A percentile compares a stretch with the other conserved stretches of the same genome.
Evolutionary conservation across 2,113 vertebrate species (phyloP).

Genomic region (Lophius piscatorius): DNA sequence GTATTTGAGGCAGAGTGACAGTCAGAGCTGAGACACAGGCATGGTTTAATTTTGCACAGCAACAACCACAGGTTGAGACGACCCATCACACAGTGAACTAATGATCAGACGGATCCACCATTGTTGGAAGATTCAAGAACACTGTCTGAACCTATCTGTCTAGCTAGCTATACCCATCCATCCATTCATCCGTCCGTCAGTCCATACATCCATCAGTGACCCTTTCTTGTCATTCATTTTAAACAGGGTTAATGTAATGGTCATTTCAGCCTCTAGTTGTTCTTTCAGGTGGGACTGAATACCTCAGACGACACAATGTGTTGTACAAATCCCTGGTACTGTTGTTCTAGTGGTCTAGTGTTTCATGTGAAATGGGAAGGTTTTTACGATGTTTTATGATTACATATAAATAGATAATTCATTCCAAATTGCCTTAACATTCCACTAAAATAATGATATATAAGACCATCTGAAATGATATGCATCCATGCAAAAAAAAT

Average conservation of each 20-base stretch:
- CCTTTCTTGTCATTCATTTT: slow-evolving; percentile 2
- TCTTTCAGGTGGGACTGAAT: slow-evolving; percentile 42
- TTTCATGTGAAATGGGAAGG: not conserved
- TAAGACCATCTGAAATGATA: slow-evolving; percentile 72
- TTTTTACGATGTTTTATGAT: slow-evolving; percentile 14
- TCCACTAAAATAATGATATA: slow-evolving; percentile 44
- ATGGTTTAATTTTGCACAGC: slow-evolving; percentile 37
- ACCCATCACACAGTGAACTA: slow-evolving; percentile 44
- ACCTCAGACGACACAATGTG: slow-evolving; percentile 25
- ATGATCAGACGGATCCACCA: slow-evolving; percentile 15
- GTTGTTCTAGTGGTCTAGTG: not conserved
- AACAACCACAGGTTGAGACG: slow-evolving; percentile 63
- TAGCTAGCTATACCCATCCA: too few species aligned
- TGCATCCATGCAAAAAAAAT: slow-evolving; percentile 75
- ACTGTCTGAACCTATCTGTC: too few species aligned
- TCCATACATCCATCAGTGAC: not conserved
- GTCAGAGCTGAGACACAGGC: slow-evolving; percentile 39
- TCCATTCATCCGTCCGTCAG: too few species aligned
- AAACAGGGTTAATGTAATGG: slow-evolving; percentile 42
- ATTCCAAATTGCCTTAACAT: slow-evolving; percentile 31
- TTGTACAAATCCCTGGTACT: slow-evolving; percentile 39
- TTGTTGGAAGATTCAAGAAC: too few species aligned
- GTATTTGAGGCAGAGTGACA: slow-evolving; percentile 58
- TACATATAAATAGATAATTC: slow-evolving; percentile 6
- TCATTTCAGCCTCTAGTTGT: slow-evolving; percentile 56